Percentiles rank a stretch among this genome's conserved stretches.
phyloP scores from a whole-genome alignment of 2,888 invertebrate species.

The Hirtodrosophila alboralis region DNA sequence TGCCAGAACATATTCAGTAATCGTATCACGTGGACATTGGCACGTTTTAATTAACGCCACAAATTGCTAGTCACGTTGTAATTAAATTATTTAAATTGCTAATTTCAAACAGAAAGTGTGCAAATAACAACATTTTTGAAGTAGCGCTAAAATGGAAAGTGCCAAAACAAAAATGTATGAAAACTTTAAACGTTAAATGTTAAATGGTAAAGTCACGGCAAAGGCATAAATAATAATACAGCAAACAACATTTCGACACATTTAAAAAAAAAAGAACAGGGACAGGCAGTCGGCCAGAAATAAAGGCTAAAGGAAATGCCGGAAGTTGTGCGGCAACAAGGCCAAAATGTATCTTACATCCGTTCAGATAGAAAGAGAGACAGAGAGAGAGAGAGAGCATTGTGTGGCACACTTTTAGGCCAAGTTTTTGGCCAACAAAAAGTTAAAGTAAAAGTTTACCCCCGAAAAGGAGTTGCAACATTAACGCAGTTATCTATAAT shows the following conservation, averaged over 20 bases:
- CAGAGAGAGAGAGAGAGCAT: not conserved
- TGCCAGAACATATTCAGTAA: not conserved
- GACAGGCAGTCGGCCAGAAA: not conserved
- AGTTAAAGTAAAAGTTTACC: constrained; percentile 44
- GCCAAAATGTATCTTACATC: constrained; percentile 57
- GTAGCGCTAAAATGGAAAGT: constrained; percentile 66
- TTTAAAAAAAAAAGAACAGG: constrained; percentile 12
- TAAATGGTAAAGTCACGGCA: constrained; percentile 30
- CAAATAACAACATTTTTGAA: constrained; percentile 16
- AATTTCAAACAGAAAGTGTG: constrained; percentile 53
- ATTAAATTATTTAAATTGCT: constrained; percentile 78
- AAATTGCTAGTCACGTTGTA: constrained; percentile 73
- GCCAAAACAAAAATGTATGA: constrained; percentile 19
- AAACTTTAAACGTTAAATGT: constrained; percentile 47
- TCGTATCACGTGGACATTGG: constrained; percentile 63
- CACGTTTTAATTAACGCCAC: constrained; percentile 74
- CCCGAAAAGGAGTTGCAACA: constrained; percentile 64
- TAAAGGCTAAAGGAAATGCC: constrained; percentile 35
- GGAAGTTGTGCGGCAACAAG: constrained; percentile 50
- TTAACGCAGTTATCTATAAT: constrained; percentile 79
- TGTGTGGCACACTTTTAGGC: constrained; percentile 55
- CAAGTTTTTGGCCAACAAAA: constrained; percentile 58
- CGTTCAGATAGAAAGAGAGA: constrained; percentile 29
- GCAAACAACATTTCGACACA: constrained; percentile 44
- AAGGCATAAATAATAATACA: constrained; percentile 70